Percentiles rank a stretch among this genome's conserved stretches.
Conservation (phyloP, 1,140 invertebrate genomes). For the Colletes gigas region DNA sequence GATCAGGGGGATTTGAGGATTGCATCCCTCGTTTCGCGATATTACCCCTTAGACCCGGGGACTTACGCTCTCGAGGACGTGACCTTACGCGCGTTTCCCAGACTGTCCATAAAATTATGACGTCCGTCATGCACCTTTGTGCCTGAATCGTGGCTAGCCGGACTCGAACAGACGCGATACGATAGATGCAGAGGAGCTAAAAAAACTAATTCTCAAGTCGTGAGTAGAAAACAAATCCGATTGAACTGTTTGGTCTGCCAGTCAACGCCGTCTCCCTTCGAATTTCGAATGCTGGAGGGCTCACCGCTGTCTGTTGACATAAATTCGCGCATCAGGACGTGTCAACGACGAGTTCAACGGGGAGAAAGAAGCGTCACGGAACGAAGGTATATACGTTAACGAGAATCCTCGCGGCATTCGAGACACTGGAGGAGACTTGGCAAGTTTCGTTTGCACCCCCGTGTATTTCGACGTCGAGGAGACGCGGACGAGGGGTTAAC, state of each 20-base stretch:
- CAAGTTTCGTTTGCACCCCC: slow-evolving; percentile 32
- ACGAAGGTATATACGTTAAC: slow-evolving; percentile 1
- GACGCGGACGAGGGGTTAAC: slow-evolving; percentile 4
- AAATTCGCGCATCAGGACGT: neutral
- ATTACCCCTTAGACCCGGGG: slow-evolving; percentile 59
- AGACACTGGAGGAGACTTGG: slow-evolving; percentile 31
- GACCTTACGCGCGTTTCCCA: neutral
- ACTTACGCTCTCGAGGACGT: slow-evolving; percentile 42
- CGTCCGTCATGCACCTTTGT: neutral
- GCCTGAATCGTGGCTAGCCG: too few relatives aligned
- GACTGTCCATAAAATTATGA: slow-evolving; percentile 48
- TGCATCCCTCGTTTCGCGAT: slow-evolving; percentile 60
- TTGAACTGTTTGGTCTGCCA: too few relatives aligned
- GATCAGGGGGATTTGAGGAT: slow-evolving; percentile 66
- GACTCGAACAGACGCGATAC: too few relatives aligned
- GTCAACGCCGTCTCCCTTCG: too few relatives aligned
- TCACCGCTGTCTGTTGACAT: neutral
- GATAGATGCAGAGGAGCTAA: too few relatives aligned
- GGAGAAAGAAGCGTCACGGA: slow-evolving; percentile 1
- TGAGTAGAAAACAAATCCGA: too few relatives aligned
- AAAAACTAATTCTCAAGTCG: too few relatives aligned
- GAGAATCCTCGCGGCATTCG: slow-evolving; percentile 20
- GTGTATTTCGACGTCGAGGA: slow-evolving; percentile 28
- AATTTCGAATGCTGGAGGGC: slow-evolving; percentile 14
- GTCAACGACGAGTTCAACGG: slow-evolving; percentile 2